These are phyloP conservation scores for Cacatua alba DNA, from an alignment of 2,113 vertebrate species.

Conservation along the genomic window DNA sequence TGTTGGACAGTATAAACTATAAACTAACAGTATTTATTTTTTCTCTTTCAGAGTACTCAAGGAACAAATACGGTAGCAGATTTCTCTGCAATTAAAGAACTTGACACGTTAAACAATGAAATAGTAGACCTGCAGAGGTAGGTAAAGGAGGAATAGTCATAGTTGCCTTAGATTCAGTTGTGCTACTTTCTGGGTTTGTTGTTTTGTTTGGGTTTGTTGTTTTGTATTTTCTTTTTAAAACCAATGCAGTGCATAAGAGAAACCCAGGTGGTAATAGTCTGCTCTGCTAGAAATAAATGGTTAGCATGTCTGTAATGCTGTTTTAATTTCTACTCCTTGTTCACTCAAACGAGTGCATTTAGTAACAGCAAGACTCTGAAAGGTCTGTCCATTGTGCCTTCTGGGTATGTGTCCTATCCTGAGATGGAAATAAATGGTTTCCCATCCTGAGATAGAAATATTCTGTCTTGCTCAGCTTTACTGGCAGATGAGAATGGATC, in stretches of 20 bases:
- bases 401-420: not conserved
- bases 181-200: not conserved
- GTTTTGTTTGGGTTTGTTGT: not conserved
- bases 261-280: not conserved
- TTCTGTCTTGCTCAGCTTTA: not conserved
- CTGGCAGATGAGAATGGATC: not conserved
- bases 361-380: not conserved
- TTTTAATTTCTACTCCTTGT: not conserved
- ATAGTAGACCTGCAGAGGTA: slow-evolving; percentile 96
- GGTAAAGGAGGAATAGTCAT: slow-evolving; percentile 29
- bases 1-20: not conserved
- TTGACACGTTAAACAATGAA: slow-evolving; percentile 96
- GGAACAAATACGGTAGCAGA: slow-evolving; percentile 85
- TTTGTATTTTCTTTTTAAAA: not conserved
- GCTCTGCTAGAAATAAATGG: not conserved
- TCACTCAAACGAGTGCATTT: not conserved
- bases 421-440: not conserved
- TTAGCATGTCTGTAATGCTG: not conserved
- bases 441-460: not conserved
- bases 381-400: not conserved
- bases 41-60: slow-evolving; percentile 80
- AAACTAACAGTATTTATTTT: slow-evolving; percentile 28
- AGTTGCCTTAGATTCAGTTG: not conserved
- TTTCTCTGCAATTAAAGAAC: slow-evolving; percentile 98
- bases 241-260: not conserved